Conservation (phyloP, 2,113 vertebrate species). For the Onychostoma macrolepis region DNA sequence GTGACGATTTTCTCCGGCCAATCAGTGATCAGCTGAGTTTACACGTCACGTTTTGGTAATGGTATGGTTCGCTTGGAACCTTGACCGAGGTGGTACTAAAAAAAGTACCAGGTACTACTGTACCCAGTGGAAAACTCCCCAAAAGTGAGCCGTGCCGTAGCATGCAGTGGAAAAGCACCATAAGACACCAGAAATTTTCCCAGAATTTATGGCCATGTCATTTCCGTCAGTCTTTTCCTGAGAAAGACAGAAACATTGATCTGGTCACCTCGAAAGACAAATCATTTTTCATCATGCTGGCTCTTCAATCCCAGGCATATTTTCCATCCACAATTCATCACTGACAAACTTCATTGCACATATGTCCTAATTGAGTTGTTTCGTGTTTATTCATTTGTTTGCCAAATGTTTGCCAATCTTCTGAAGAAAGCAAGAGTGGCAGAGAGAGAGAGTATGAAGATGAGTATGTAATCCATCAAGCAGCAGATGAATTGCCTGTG, state of each 20-base stretch:
- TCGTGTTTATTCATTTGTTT: conserved; percentile 56
- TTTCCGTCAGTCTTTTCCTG: neutral
- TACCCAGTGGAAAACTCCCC: too few species aligned
- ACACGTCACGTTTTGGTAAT: too few species aligned
- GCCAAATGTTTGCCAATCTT: conserved; percentile 30
- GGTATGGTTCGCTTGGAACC: too few species aligned
- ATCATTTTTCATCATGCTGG: neutral
- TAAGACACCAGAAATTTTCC: neutral
- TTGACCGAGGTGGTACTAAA: too few species aligned
- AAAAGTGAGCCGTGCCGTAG: too few species aligned
- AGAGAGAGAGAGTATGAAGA: conserved; percentile 56
- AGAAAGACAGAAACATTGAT: conserved; percentile 8
- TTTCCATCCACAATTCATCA: conserved; percentile 33
- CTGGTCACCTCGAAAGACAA: neutral
- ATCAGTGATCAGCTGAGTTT: too few species aligned
- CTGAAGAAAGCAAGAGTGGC: conserved; percentile 8
- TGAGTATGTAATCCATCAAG: conserved; percentile 80
- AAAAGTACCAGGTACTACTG: too few species aligned
- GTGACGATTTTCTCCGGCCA: too few species aligned
- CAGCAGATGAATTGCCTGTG: conserved; percentile 75
- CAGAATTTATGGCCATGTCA: neutral
- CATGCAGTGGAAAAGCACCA: too few species aligned
- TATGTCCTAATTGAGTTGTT: conserved; percentile 53
- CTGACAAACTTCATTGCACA: conserved; percentile 28
- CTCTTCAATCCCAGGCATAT: conserved; percentile 20